Conservation (phyloP, 2,113 vertebrate genomes). For the Callospermophilus lateralis region DNA sequence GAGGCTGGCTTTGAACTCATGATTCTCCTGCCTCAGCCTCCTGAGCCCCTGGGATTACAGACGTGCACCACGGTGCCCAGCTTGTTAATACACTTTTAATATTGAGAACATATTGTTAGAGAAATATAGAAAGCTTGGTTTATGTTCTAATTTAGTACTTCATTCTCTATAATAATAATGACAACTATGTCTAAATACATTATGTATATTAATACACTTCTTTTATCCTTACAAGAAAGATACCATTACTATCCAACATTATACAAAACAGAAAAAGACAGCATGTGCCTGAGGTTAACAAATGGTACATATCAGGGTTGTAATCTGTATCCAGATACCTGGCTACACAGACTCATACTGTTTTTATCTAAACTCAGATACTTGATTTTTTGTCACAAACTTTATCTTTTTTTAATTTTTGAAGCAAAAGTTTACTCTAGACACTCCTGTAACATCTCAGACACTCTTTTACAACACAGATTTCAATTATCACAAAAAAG, state of each 20-base stretch:
- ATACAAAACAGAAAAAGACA: neutral
- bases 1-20: too few relatives aligned
- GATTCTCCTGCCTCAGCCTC: too few relatives aligned
- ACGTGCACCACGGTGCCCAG: too few relatives aligned
- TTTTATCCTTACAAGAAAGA: neutral
- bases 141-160: neutral
- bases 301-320: neutral
- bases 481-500: slow-evolving; percentile 20
- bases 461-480: neutral
- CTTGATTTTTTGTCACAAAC: neutral
- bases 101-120: neutral
- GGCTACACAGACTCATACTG: neutral
- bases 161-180: neutral
- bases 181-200: neutral
- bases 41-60: too few relatives aligned
- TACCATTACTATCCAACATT: neutral
- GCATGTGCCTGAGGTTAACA: neutral
- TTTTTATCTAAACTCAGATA: neutral
- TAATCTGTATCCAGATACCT: neutral
- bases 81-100: neutral
- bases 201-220: neutral
- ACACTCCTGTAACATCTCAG: neutral
- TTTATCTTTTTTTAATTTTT: neutral
- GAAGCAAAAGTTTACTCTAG: neutral
- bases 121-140: neutral